phyloP scores from a whole-genome alignment of 2,797 vertebrate species.

The Merluccius polli region DNA sequence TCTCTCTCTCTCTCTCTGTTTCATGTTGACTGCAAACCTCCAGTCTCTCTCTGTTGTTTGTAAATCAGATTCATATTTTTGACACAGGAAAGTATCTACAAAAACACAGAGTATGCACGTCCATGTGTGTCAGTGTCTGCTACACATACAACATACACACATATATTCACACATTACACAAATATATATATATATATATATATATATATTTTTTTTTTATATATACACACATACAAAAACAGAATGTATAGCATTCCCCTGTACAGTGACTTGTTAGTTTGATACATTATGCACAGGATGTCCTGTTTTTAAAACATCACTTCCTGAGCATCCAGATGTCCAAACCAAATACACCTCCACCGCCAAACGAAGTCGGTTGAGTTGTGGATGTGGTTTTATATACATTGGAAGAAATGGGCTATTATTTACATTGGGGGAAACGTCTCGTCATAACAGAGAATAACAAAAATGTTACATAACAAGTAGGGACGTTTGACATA shows the following conservation, averaged over 20 bases:
- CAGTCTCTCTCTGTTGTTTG: slow-evolving; percentile 1
- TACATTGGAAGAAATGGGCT: no score
- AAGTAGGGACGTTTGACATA: no score
- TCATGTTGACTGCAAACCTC: slow-evolving; percentile 8
- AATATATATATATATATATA: no score
- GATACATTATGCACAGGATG: background rate
- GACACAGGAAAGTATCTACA: background rate
- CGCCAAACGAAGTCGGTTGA: background rate
- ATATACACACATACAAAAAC: no score
- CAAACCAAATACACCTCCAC: background rate
- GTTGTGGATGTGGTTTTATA: background rate
- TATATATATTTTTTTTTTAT: no score
- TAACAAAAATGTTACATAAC: no score
- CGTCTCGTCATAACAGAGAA: no score
- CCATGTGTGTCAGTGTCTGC: background rate
- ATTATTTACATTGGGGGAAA: background rate
- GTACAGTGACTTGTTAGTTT: background rate
- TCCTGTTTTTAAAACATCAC: background rate
- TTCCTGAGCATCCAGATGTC: background rate
- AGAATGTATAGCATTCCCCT: background rate
- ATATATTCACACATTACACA: no score
- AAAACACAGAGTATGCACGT: no score
- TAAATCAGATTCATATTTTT: slow-evolving; percentile 8
- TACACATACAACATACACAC: no score
- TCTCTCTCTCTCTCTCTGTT: background rate